Evolutionary conservation across 2,797 vertebrate species (phyloP).

Genomic region (Chelonia mydas): DNA sequence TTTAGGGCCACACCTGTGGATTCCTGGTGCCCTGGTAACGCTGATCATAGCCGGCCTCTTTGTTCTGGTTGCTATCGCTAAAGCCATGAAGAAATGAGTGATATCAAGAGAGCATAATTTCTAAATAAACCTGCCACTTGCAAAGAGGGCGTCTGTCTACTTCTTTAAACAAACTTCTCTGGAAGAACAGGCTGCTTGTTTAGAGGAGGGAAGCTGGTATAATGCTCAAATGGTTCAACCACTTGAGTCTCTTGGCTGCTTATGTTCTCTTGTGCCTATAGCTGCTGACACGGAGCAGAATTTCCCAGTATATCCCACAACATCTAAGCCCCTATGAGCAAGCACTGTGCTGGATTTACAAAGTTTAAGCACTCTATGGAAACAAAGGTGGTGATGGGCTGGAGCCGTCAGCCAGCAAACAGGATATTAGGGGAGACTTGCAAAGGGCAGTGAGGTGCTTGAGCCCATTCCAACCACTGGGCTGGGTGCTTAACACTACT

Average conservation of each 20-base stretch:
- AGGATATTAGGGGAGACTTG: background rate
- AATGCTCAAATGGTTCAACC: background rate
- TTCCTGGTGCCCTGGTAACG: background rate
- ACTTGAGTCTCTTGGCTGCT: background rate
- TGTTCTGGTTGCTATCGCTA: background rate
- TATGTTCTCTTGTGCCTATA: background rate
- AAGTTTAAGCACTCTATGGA: background rate
- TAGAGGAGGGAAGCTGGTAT: background rate
- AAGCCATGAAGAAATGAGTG: background rate
- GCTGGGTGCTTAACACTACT: background rate
- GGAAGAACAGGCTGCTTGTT: background rate
- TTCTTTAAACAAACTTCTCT: background rate
- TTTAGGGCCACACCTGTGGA: slow-evolving; percentile 16
- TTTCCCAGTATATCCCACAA: background rate
- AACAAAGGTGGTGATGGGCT: background rate
- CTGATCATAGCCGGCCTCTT: background rate
- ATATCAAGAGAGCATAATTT: background rate
- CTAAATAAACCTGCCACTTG: slow-evolving; percentile 44
- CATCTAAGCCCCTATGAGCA: background rate
- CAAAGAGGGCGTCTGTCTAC: background rate
- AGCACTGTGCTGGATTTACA: background rate
- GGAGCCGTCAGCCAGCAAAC: background rate
- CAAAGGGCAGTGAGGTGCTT: background rate
- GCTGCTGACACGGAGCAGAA: background rate
- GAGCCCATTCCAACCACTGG: background rate